These are phyloP conservation scores for Hermaeophaga mercurialis DNA, from an alignment of 2,888 invertebrate species.

Conservation along the genomic window DNA sequence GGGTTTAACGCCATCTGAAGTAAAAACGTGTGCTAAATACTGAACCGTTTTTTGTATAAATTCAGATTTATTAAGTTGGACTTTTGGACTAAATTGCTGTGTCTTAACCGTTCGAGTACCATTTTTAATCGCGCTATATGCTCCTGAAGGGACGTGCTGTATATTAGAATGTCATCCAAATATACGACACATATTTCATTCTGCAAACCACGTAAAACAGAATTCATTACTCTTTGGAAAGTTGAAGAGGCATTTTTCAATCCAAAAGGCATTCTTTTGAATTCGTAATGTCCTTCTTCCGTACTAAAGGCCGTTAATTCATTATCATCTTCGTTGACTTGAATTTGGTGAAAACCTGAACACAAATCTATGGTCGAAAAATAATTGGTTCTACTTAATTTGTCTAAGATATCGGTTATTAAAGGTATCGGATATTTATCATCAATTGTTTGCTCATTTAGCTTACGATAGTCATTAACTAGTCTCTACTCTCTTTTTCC, in stretches of 20 bases:
- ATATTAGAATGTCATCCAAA: not conserved
- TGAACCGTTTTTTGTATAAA: no score
- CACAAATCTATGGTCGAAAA: not conserved
- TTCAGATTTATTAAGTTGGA: not conserved
- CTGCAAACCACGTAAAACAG: not conserved
- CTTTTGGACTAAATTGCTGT: not conserved
- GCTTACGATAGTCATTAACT: no score
- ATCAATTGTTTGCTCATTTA: not conserved
- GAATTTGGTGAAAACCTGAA: not conserved
- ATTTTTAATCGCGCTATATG: not conserved
- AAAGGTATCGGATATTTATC: not conserved
- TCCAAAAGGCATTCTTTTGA: not conserved
- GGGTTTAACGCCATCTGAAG: no score
- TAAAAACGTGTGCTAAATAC: no score
- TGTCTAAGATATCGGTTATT: not conserved
- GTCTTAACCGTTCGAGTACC: not conserved
- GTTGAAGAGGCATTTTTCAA: not conserved
- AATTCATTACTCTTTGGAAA: not conserved
- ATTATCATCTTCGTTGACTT: not conserved
- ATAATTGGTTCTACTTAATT: no score
- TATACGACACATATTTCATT: not conserved
- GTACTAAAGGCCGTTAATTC: not conserved
- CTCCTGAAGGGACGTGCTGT: not conserved
- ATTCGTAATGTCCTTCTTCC: not conserved
- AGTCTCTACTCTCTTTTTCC: not conserved